A percentile compares a stretch with the other conserved stretches of the same genome.
These are phyloP conservation scores for Dione vanillae DNA, from an alignment of 2,888 invertebrate species.

Conservation along the genomic window DNA sequence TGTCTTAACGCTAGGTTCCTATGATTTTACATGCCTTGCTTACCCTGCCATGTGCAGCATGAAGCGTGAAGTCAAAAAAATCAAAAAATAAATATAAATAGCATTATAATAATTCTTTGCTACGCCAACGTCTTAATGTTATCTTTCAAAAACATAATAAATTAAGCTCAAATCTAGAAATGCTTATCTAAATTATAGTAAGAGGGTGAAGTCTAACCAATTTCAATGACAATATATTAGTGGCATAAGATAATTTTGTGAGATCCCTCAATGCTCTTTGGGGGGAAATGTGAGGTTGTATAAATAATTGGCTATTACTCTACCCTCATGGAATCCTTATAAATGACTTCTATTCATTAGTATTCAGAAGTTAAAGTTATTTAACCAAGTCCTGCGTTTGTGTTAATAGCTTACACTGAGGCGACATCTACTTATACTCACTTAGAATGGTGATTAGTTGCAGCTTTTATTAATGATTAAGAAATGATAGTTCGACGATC, in stretches of 20 bases:
- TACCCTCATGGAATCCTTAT: slow-evolving; percentile 21
- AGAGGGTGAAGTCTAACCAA: slow-evolving; percentile 19
- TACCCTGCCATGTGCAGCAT: no score
- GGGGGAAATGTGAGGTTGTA: slow-evolving; percentile 6
- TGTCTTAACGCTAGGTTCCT: no score
- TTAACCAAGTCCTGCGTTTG: slow-evolving; percentile 2
- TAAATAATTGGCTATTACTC: slow-evolving; percentile 19
- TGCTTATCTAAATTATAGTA: slow-evolving; percentile 23
- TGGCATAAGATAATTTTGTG: slow-evolving; percentile 13
- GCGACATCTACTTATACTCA: neutral
- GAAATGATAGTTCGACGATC: neutral
- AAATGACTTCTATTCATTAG: slow-evolving; percentile 15
- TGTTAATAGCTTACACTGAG: neutral
- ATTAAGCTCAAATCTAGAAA: neutral
- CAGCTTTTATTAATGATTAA: neutral
- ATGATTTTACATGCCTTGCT: no score
- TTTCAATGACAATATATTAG: slow-evolving; percentile 38
- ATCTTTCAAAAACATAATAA: neutral
- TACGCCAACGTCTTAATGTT: neutral
- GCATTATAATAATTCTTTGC: no score
- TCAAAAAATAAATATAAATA: no score
- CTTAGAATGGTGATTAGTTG: neutral
- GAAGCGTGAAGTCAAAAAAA: no score
- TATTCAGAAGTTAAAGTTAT: neutral
- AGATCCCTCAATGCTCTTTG: slow-evolving; percentile 11